Base-by-base conservation (phyloP, 1,140 invertebrate genomes). In the Penaeus japonicus region DNA sequence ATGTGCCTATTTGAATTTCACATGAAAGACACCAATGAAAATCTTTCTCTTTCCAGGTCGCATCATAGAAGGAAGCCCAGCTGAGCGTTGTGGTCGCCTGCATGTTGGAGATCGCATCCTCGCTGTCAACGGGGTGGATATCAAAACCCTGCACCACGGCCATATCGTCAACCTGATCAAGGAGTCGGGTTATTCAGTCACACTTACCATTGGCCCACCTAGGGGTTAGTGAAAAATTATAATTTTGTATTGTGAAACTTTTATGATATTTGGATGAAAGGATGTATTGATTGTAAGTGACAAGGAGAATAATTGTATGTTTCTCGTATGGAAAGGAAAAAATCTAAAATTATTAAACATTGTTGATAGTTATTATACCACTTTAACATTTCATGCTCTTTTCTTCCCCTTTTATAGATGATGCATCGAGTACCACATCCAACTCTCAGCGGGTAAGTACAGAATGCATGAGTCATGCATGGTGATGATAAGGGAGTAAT, bases 31-130 rank as follows among this genome's bases (percentile, higher is more conserved):
- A 24, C 10, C 47, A 18, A 17, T 62, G 30, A 65, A 39, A 22
- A 4, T 22, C n/a, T 22, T 78, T 53, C 35, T 35, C 57, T 35
- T 59, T 59, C 15, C 86, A 90, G 91, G 91, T 47, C 90, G 91
- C 47, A 91, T 91, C 57, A 91, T 91, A 65, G 96, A 98, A 90
- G 96, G 96, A 90, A 99, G 97, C 92, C 98, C 99, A 12, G 98
- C 99, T 0, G 97, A 98, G 91, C 94, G 97, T 84, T 99, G 98
- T 93, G 96, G 96, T 0, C 94, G 95, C 75, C 93, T 99, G 0
- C 96, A 96, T 91, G 96, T 99, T 15, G 98, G 98, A 0, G 98
- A 99, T 93, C 96, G 97, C 89, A 99, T 99, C 89, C 94, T 99
- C 65, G 97, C 98, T 10, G 98, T 99, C 1, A 99, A 99, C 94